Base-by-base conservation (phyloP, 2,888 invertebrate species). In the Chloromyia formosa region DNA sequence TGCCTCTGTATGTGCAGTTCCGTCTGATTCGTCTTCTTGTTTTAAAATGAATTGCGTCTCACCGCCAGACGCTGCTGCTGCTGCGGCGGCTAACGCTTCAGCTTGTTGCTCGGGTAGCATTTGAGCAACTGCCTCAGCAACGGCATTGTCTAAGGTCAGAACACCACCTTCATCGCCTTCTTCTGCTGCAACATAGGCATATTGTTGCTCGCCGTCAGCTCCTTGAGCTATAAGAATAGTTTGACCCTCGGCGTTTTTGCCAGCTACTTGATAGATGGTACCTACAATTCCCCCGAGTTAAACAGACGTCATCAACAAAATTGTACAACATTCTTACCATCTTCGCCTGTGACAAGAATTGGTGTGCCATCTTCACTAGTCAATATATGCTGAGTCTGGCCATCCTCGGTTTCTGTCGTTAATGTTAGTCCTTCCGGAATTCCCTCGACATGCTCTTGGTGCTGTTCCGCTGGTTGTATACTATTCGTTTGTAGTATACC, bases 211-310 rank as follows among this genome's bases (percentile, higher is more conserved):
- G 0, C 92, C 93, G 78, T 93, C 93, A 0, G 90, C 91, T 5
- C 91, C 92, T 76, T 91, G 90, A 1, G 92, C 91, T 3, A 93
- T 90, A 62, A 93, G 84, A 76, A 93, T 87, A 0, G 93, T 93
- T 82, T 93, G 93, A 0, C 93, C 93, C 60, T 91, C 92, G 78
- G 92, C 92, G 79, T 92, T 93, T 81, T 94, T 93, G n/a, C 94
- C 92, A 0, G 92, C 90, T 40, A 92, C 92, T 87, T 90, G 81
- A 77, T 86, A 86, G n/a, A 86, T 84, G 1, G 86, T 86, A 20
- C 78, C 77, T 77, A 35, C 23, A 60, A 54, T 1, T 54, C 4
- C 5, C 22, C 14, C n/a, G 42, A 42, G 5, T 42, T 9, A 42
- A 42, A 35, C 27, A 12, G 49, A 49, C 3, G 16, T 49, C 49